Conservation (phyloP, 2,113 vertebrate species). For the Tichodroma muraria region DNA sequence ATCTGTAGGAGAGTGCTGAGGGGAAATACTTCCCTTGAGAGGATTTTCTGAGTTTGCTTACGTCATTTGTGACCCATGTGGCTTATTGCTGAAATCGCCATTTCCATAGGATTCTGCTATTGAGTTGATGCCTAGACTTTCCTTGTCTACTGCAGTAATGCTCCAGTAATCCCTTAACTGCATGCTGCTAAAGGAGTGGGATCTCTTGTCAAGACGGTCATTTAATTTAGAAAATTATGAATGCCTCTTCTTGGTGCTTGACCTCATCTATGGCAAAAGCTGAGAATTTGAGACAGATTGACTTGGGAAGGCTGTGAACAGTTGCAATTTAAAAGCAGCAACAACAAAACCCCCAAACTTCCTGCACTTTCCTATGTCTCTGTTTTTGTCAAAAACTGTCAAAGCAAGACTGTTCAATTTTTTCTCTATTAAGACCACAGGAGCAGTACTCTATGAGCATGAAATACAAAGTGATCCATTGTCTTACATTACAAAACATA, state of each 20-base stretch:
- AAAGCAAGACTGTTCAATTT: background rate
- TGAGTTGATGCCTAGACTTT: background rate
- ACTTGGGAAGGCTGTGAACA: background rate
- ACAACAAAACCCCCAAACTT: background rate
- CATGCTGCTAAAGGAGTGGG: background rate
- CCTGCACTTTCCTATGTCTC: background rate
- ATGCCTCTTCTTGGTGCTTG: background rate
- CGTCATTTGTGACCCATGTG: background rate
- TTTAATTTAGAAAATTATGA: background rate
- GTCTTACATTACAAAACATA: background rate
- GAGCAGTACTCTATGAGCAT: background rate
- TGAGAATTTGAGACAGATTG: background rate
- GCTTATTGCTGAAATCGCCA: background rate
- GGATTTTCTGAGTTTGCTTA: slow-evolving; percentile 44
- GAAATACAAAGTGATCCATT: background rate
- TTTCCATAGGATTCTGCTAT: background rate
- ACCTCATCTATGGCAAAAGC: background rate
- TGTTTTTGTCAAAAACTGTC: background rate
- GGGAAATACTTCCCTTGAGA: slow-evolving; percentile 5
- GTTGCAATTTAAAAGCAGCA: background rate
- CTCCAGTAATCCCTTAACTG: background rate
- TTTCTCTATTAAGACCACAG: background rate
- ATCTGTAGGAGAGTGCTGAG: background rate
- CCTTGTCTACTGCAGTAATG: background rate
- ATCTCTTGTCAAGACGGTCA: background rate